A percentile compares a stretch with the other conserved stretches of the same genome.
Evolutionary conservation across 2,888 invertebrate genomes (phyloP).

Genomic region (Hyppa rectilinea): DNA sequence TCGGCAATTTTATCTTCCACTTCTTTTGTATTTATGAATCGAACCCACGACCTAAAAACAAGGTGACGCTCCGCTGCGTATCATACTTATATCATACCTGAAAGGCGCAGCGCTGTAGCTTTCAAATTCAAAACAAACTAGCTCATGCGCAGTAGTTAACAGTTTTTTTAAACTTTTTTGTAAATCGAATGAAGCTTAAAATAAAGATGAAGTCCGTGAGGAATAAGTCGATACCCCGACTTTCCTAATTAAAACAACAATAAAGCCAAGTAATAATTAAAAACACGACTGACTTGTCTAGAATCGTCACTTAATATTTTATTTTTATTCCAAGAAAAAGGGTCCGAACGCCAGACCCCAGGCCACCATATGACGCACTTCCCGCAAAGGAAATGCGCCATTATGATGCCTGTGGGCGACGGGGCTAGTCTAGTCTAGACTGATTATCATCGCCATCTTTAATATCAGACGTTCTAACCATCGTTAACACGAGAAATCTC

Average conservation of each 20-base stretch:
- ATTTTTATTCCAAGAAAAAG: constrained; percentile 12
- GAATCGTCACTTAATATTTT: background rate
- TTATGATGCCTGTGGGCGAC: constrained; percentile 48
- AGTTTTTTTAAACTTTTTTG: background rate
- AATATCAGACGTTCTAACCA: background rate
- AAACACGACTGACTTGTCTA: no score
- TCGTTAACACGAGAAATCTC: background rate
- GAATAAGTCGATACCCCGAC: background rate
- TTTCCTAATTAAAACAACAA: background rate
- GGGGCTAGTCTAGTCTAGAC: constrained; percentile 44
- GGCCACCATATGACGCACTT: constrained; percentile 30
- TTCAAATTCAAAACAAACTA: constrained; percentile 24
- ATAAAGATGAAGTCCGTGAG: background rate
- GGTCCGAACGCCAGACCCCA: constrained; percentile 7
- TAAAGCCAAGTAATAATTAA: no score
- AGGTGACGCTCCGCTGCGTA: constrained; percentile 25
- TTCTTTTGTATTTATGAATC: constrained; percentile 8
- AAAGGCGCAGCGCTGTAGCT: constrained; percentile 21
- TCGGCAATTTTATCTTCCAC: background rate
- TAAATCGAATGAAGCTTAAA: background rate
- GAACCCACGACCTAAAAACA: constrained; percentile 34
- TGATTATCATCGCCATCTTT: constrained; percentile 16
- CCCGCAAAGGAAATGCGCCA: constrained; percentile 46
- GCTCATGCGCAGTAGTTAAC: background rate
- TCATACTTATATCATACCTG: constrained; percentile 13